Base-by-base conservation (phyloP, 2,113 vertebrate genomes). In the Passer domesticus region DNA sequence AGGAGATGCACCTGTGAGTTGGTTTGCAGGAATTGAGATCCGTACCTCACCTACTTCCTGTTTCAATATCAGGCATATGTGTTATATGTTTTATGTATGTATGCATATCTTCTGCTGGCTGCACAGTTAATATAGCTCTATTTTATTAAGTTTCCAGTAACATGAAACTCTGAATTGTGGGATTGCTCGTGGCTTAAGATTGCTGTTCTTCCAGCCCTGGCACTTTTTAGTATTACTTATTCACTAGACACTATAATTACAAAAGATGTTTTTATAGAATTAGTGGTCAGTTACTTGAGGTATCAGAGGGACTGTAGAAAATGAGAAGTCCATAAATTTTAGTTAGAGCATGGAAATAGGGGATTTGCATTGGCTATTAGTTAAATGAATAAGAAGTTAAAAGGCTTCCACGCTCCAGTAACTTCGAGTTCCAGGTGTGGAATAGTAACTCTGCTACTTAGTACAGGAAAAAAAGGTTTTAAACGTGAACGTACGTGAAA, bases 1-100 rank as follows among this genome's bases (percentile, higher is more conserved):
- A 2, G 97, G 97, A 33, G 94, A 98, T 23, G 63, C 97, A 16
- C 30, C 55, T 66, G 99, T 99, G 94, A 98, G 98, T 95, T 43
- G n/a, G 3, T 50, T 83, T n/a, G 50, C 13, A 17, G 28, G 24
- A 15, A 64, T 80, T 83, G 30, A 39, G 72, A 37, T 73, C 25
- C 17, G 31, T 39, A 24, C 13, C 22, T 85, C 10, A 56, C 2
- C 28, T 64, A 2, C 24, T 81, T 50, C 9, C 3, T 72, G 0
- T 72, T 78, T 75, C 46, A 80, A 3, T 62, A 30, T 35, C 8
- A 4, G 15, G 8, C 47, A 18, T 33, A 9, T 81, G 9, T 11
- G 1, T 47, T 56, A 28, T 13, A 2, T 11, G 2, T 44, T 49
- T 28, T 13, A 5, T 20, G 2, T 55, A 5, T 33, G 23, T 75